Evolutionary conservation across 2,888 invertebrate genomes (phyloP).

Genomic region (Limenitis camilla): DNA sequence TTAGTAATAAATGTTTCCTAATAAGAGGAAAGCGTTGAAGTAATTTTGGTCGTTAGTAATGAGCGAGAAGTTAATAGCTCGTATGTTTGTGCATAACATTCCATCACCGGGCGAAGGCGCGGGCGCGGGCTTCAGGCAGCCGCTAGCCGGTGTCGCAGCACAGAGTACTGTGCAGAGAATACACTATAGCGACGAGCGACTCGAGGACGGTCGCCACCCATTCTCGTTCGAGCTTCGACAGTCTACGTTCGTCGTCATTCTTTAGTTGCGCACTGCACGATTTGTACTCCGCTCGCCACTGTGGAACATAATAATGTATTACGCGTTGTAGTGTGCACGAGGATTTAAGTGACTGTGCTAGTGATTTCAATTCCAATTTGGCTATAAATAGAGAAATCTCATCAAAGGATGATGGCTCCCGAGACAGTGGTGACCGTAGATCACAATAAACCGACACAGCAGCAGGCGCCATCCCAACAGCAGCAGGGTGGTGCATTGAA

Average conservation of each 20-base stretch:
- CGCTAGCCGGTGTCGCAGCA: slow-evolving; percentile 20
- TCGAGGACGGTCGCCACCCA: slow-evolving; percentile 29
- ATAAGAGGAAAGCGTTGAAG: no score
- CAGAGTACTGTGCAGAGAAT: slow-evolving; percentile 19
- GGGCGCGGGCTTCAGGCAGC: slow-evolving; percentile 8
- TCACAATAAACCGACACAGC: slow-evolving; percentile 73
- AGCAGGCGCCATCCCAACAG: slow-evolving; percentile 62
- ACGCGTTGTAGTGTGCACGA: slow-evolving; percentile 55
- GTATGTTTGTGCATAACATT: slow-evolving; percentile 29
- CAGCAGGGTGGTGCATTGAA: slow-evolving; percentile 74
- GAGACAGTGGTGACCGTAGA: slow-evolving; percentile 89
- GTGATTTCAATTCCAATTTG: slow-evolving; percentile 36
- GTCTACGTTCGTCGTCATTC: slow-evolving; percentile 29
- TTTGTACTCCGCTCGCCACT: slow-evolving; percentile 51
- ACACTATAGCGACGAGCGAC: slow-evolving; percentile 23
- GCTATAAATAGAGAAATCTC: slow-evolving; percentile 4
- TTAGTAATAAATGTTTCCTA: no score
- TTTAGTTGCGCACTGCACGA: slow-evolving; percentile 59
- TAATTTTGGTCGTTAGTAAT: neutral
- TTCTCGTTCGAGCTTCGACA: slow-evolving; percentile 20
- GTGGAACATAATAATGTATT: slow-evolving; percentile 49
- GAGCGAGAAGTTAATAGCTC: neutral
- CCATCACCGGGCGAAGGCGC: slow-evolving; percentile 31
- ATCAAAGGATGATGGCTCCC: slow-evolving; percentile 81
- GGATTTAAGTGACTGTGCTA: slow-evolving; percentile 57